These are phyloP conservation scores for Chloroclysta siterata DNA, from an alignment of 2,888 invertebrate genomes.

Conservation along the genomic window DNA sequence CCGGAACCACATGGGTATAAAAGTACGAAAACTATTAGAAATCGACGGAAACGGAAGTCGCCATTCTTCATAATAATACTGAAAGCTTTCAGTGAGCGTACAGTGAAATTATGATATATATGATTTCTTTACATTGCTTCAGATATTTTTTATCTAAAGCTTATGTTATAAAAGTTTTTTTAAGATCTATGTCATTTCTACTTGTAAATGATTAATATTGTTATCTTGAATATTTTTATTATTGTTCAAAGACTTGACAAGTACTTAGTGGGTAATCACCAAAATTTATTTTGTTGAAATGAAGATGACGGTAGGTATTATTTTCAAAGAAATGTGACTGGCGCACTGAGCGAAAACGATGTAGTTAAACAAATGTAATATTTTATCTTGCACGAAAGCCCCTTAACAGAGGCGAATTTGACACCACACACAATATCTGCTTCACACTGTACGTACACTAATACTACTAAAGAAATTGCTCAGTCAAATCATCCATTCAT, in stretches of 20 bases:
- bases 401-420: too few species aligned
- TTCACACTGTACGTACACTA: too few species aligned
- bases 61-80: too few species aligned
- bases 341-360: neutral
- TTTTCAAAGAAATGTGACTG: neutral
- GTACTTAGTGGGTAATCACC: slow-evolving; percentile 35
- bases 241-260: slow-evolving; percentile 31
- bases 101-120: too few species aligned
- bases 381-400: neutral
- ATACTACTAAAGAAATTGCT: neutral
- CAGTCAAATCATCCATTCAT: neutral
- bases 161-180: slow-evolving; percentile 54
- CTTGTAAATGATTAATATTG: slow-evolving; percentile 15
- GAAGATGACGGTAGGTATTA: neutral
- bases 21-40: too few species aligned
- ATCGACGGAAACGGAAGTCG: too few species aligned
- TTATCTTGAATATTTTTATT: slow-evolving; percentile 18
- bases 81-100: too few species aligned
- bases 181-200: slow-evolving; percentile 16
- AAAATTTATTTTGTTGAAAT: slow-evolving; percentile 3
- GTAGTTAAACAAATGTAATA: too few species aligned
- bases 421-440: too few species aligned
- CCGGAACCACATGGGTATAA: too few species aligned
- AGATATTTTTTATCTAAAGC: slow-evolving; percentile 69
- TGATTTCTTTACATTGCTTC: slow-evolving; percentile 61